Base-by-base conservation (phyloP, 2,113 vertebrate genomes). In the Heterochromis multidens region DNA sequence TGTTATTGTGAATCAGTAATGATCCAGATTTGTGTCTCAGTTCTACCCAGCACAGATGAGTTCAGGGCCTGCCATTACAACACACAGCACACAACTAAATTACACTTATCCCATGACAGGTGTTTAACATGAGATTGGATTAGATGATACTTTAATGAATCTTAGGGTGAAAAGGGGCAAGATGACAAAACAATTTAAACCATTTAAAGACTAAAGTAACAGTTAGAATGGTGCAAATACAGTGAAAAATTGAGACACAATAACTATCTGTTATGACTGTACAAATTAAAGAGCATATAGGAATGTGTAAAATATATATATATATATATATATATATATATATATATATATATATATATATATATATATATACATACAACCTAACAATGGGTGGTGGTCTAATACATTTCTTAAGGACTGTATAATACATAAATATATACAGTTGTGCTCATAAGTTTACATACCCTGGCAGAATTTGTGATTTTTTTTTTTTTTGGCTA, bases 11-110 rank as follows among this genome's bases (percentile, higher is more conserved):
- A 89, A 87, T 85, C 84, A 80, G 40, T 85, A 82, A 90, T 85
- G 90, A 90, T 91, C 90, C 89, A 81, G 85, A 90, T 93, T 92
- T 92, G 74, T 76, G 84, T 91, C 80, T 91, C 87, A 89, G 85
- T 92, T 86, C 87, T 87, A 86, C 52, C 79, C 87, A 60, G 49
- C 52, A 25, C 84, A 83, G 89, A 93, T 93, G 90, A 92, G 81
- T 79, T 83, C 62, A 74, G 49, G 82, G 78, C 25, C 54, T 6
- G 40, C 67, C 46, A 59, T 65, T 79, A 37, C 87, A 82, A 79
- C 85, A 82, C 59, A 49, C 58, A 65, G 57, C 37, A 83, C 63
- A 56, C 77, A 82, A 61, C 54, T 70, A 83, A 90, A 88, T 10
- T 59, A 77, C 83, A 57, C 59, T 87, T 9, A 79, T 90, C 86